A percentile compares a stretch with the other conserved stretches of the same genome.
Evolutionary conservation across 1,140 invertebrate species (phyloP).

Genomic region (Danaus melanippus): DNA sequence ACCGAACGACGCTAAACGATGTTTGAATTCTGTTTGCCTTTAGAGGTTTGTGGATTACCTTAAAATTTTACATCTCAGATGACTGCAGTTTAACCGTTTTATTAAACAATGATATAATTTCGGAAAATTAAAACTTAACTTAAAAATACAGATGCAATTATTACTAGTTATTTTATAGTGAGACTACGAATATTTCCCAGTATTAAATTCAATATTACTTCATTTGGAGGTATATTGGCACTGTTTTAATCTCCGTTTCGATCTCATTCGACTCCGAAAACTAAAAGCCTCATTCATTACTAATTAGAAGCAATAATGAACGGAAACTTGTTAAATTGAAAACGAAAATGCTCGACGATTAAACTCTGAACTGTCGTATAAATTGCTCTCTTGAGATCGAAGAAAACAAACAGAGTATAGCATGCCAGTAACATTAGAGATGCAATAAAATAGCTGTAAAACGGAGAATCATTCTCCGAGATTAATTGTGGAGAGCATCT

Average conservation of each 20-base stretch:
- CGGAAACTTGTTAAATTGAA: constrained; percentile 17
- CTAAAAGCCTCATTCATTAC: constrained; percentile 14
- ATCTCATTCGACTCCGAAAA: constrained; percentile 2
- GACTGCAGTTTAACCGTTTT: no score
- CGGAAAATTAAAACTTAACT: no score
- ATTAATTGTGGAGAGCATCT: constrained; percentile 23
- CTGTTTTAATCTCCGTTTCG: no score
- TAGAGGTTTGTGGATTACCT: constrained; percentile 18
- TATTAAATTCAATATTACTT: no score
- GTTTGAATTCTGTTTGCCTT: constrained; percentile 17
- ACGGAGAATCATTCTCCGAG: constrained; percentile 26
- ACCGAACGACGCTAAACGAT: constrained; percentile 15
- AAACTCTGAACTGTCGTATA: constrained; percentile 20
- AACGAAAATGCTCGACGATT: constrained; percentile 17
- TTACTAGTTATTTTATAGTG: no score
- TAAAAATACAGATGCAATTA: no score
- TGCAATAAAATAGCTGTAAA: constrained; percentile 32
- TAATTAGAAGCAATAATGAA: constrained; percentile 18
- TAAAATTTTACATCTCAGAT: constrained; percentile 15
- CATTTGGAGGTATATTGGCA: no score
- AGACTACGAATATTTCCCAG: no score
- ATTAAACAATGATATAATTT: no score
- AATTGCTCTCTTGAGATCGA: constrained; percentile 10
- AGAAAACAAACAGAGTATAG: constrained; percentile 26
- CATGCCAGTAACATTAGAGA: constrained; percentile 23